phyloP scores from a whole-genome alignment of 2,113 vertebrate species.

The Myotis yumanensis region DNA sequence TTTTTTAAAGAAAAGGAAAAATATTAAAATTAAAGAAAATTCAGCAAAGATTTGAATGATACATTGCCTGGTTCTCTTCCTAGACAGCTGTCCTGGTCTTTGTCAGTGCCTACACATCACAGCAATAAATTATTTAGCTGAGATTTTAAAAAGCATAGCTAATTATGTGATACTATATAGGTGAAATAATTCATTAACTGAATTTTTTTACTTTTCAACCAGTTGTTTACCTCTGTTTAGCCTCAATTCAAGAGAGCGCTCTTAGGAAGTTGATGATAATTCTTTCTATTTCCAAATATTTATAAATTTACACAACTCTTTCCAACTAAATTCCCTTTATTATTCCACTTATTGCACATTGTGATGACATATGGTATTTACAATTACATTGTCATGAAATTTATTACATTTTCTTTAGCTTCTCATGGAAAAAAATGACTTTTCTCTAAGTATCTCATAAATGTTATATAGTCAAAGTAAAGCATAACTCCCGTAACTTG shows the following conservation, averaged over 20 bases:
- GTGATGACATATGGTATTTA: not conserved
- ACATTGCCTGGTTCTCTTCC: not conserved
- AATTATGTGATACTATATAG: not conserved
- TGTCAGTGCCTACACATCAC: not conserved
- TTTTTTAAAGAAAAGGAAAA: too few relatives aligned
- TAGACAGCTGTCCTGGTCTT: not conserved
- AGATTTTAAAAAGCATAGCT: not conserved
- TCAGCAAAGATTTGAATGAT: not conserved
- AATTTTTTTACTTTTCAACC: not conserved
- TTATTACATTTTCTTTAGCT: not conserved
- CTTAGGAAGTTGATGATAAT: not conserved
- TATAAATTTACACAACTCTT: not conserved
- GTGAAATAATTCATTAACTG: not conserved
- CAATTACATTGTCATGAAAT: not conserved
- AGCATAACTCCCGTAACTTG: not conserved
- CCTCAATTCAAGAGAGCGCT: not conserved
- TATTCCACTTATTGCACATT: not conserved
- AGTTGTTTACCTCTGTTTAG: not conserved
- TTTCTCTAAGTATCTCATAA: not conserved
- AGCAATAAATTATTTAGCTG: not conserved
- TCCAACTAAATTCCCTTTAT: not conserved
- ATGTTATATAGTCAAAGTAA: not conserved
- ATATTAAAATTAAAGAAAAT: not conserved
- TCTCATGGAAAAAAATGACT: not conserved
- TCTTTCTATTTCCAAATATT: conserved; percentile 40